phyloP scores from a whole-genome alignment of 2,888 invertebrate genomes.

The Euspilapteryx auroguttella region DNA sequence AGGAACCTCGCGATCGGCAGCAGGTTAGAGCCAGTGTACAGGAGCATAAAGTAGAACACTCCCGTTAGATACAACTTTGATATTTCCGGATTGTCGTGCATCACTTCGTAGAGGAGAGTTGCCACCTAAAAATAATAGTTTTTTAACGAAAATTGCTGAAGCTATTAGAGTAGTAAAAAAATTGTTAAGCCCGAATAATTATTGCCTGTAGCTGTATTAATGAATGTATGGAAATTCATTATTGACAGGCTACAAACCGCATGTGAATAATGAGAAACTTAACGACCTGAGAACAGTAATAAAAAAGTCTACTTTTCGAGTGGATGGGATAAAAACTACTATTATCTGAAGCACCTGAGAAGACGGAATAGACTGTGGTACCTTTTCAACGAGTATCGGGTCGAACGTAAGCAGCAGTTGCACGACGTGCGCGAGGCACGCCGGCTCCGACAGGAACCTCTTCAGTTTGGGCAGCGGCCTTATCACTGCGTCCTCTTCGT shows the following conservation, averaged over 20 bases:
- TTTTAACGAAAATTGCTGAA: not conserved
- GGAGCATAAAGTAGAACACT: conserved; percentile 96
- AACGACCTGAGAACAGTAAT: too few species aligned
- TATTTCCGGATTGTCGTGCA: conserved; percentile 95
- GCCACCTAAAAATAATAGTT: conserved; percentile 64
- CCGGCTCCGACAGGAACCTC: conserved; percentile 82
- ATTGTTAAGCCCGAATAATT: too few species aligned
- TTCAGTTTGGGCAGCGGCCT: conserved; percentile 94
- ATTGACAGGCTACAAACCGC: too few species aligned
- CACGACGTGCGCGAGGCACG: conserved; percentile 91
- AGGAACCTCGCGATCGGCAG: conserved; percentile 94
- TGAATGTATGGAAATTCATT: too few species aligned
- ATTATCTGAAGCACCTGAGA: too few species aligned
- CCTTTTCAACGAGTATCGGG: conserved; percentile 91
- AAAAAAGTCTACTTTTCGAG: too few species aligned
- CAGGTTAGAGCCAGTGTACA: conserved; percentile 98
- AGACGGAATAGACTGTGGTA: too few species aligned
- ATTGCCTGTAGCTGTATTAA: too few species aligned
- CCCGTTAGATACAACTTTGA: conserved; percentile 94
- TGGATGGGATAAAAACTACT: too few species aligned
- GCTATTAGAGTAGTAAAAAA: not conserved
- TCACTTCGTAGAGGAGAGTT: conserved; percentile 81
- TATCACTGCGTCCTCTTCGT: conserved; percentile 91
- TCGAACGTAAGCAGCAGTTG: conserved; percentile 96
- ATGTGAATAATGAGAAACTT: too few species aligned